Evolutionary conservation across 2,113 vertebrate genomes (phyloP).

Genomic region (Ictalurus punctatus): DNA sequence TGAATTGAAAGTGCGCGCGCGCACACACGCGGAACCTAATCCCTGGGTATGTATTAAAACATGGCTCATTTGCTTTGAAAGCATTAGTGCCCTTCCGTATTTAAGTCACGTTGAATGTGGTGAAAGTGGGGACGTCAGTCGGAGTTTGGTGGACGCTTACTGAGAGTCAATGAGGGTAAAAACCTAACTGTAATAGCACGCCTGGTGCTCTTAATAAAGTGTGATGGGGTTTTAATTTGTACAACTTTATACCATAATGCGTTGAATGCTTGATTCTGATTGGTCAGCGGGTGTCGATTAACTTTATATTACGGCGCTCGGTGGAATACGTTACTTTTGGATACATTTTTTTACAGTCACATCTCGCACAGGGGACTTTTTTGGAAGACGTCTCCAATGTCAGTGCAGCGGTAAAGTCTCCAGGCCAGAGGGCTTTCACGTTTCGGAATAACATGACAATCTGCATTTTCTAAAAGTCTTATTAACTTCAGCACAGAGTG

Average conservation of each 20-base stretch:
- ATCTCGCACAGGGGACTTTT: neutral
- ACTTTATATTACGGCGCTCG: neutral
- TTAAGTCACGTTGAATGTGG: slow-evolving; percentile 18
- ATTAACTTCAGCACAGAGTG: neutral
- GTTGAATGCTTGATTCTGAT: neutral
- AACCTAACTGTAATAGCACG: slow-evolving; percentile 19
- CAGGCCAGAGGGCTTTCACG: neutral
- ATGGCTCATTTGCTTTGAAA: slow-evolving; percentile 16
- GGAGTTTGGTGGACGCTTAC: neutral
- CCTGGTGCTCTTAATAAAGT: slow-evolving; percentile 24
- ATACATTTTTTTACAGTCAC: neutral
- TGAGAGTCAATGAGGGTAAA: neutral
- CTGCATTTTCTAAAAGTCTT: neutral
- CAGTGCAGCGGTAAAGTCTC: neutral
- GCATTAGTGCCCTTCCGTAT: slow-evolving; percentile 8
- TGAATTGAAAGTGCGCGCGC: neutral
- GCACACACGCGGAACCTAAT: slow-evolving; percentile 35
- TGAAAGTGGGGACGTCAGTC: slow-evolving; percentile 26
- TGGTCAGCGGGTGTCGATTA: neutral
- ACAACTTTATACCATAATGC: slow-evolving; percentile 32
- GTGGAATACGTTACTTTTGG: neutral
- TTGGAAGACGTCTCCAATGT: neutral
- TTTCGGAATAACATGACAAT: neutral
- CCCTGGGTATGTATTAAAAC: slow-evolving; percentile 25
- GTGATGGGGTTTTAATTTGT: slow-evolving; percentile 16